Evolutionary conservation across 1,140 invertebrate genomes (phyloP).

Genomic region (Mizuhopecten yessoensis): DNA sequence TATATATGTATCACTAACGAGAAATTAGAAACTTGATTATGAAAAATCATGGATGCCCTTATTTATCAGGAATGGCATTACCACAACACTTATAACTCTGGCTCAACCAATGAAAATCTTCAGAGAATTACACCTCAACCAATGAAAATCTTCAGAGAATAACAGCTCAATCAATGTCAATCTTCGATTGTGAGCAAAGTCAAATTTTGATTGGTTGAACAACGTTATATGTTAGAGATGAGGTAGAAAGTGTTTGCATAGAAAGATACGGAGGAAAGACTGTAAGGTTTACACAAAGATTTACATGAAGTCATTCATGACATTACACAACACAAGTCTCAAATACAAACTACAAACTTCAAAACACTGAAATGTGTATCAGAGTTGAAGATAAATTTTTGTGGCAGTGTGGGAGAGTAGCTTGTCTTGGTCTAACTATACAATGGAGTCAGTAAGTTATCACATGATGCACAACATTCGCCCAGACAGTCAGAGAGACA

Average conservation of each 20-base stretch:
- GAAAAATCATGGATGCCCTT: not conserved
- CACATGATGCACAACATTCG: constrained; percentile 33
- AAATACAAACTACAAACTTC: not conserved
- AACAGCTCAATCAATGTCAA: not conserved
- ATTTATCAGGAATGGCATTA: not conserved
- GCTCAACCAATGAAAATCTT: constrained; percentile 10
- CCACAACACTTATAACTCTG: not conserved
- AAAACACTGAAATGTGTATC: not conserved
- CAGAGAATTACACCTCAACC: not conserved
- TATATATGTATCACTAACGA: not conserved
- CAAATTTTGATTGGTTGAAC: not conserved
- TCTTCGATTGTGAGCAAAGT: not conserved
- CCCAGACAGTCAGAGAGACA: constrained; percentile 12
- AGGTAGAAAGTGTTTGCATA: not conserved
- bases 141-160: not conserved
- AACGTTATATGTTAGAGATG: not conserved
- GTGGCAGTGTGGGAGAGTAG: constrained; percentile 24
- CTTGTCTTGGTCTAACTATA: not conserved
- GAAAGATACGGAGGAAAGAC: constrained; percentile 10
- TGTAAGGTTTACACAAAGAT: not conserved
- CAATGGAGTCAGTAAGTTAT: not conserved
- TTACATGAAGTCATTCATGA: not conserved
- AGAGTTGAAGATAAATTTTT: constrained; percentile 29
- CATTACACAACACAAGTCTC: not conserved
- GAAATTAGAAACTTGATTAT: no score